A percentile compares a stretch with the other conserved stretches of the same genome.
These are phyloP conservation scores for Leucopternis melanops DNA, from an alignment of 2,113 vertebrate species.

Conservation along the genomic window DNA sequence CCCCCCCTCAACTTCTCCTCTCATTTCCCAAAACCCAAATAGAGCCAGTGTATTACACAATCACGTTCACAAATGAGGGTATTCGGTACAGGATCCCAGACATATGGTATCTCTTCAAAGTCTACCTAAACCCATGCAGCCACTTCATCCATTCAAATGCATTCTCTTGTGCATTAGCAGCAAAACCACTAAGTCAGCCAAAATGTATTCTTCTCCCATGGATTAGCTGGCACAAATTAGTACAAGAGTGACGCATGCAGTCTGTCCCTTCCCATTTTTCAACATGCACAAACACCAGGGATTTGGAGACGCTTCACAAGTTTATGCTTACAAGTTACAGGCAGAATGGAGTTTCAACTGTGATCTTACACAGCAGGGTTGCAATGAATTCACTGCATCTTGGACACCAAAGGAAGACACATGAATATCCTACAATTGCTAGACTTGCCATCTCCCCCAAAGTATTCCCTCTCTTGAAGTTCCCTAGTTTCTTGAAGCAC, in stretches of 20 bases:
- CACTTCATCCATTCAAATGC: background rate
- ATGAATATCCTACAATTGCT: background rate
- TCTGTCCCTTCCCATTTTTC: conserved; percentile 46
- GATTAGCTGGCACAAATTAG: conserved; percentile 47
- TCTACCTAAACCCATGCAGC: background rate
- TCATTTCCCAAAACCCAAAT: background rate
- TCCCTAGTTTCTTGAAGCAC: background rate
- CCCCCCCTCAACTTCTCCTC: background rate
- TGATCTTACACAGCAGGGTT: background rate
- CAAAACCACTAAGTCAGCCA: conserved; percentile 53
- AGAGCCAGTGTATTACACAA: accelerated
- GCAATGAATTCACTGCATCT: background rate
- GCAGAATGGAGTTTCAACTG: too few species aligned
- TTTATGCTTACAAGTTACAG: background rate
- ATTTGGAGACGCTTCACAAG: conserved; percentile 18
- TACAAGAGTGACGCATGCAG: background rate
- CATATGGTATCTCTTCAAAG: background rate
- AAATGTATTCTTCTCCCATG: conserved; percentile 33
- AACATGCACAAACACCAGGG: conserved; percentile 21
- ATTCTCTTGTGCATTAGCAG: conserved; percentile 36
- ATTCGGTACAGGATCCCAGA: background rate
- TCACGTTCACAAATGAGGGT: accelerated
- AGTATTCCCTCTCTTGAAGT: background rate
- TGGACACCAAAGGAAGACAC: background rate
- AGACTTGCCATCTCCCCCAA: background rate